Base-by-base conservation (phyloP, 2,797 vertebrate species). In the Poecilia gillii region DNA sequence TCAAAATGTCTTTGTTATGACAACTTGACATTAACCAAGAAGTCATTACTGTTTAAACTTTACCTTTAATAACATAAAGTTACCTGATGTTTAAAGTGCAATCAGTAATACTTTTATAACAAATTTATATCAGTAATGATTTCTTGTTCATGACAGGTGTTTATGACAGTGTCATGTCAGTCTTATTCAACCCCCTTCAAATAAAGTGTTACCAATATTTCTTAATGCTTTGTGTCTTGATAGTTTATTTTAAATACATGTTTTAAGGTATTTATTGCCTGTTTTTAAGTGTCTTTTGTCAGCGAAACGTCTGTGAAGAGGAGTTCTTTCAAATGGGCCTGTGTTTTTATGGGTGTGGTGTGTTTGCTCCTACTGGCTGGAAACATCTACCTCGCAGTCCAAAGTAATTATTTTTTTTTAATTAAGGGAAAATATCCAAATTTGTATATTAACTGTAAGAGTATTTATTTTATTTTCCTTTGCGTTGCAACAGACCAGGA, bases 291-390 rank as follows among this genome's bases (percentile, higher is more conserved):
- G 23, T 59, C 76, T 75, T 47, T 77, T 13, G 39, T 77, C 49
- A 14, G 3, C 14, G 73, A 73, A 68, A 78, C 33, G 16, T 43
- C 76, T 33, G 1, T 39, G 39, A 87, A 39, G 36, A 88, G 25
- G 78, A 86, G 13, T 36, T 8, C 8, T 14, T 0, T 51, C 82
- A 82, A 79, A 72, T 4, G 8, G 0, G 41, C 13, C 9, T 25
- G 73, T 36, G 2, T 53, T 28, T 59, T 47, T 70, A 74, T 90
- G 59, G 80, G 62, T 43, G 28, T 47, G 33, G 3, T 83, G 46
- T 90, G 84, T 88, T 72, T 91, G 70, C 39, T 93, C 28, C 84
- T 93, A 25, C 55, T 91, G 51, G 51, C 45, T 45, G 84, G 49
- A 41, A 78, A 91, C 49, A 85, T 92, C 80, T 77, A 4, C n/a